Conservation (phyloP, 1,140 invertebrate genomes). For the Danaus plexippus region DNA sequence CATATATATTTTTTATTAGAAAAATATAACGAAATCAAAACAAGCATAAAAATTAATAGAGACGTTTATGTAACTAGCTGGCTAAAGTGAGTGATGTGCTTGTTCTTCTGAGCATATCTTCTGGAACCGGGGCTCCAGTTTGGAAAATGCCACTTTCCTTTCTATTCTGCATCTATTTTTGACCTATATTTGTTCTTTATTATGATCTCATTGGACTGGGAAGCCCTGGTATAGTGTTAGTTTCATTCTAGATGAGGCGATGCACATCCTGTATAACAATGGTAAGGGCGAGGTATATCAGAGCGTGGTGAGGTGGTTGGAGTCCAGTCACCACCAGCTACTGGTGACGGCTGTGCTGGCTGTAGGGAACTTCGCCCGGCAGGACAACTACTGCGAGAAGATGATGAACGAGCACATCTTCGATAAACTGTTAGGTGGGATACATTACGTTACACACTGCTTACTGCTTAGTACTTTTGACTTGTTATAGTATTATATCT, state of each 20-base stretch:
- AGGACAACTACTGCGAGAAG: slow-evolving; percentile 85
- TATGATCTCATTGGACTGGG: too few relatives aligned
- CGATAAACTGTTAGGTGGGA: slow-evolving; percentile 78
- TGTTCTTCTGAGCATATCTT: too few relatives aligned
- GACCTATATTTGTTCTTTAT: too few relatives aligned
- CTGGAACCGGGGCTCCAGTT: too few relatives aligned
- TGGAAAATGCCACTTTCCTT: too few relatives aligned
- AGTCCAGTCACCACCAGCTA: slow-evolving; percentile 80
- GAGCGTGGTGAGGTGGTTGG: slow-evolving; percentile 83
- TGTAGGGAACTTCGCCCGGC: slow-evolving; percentile 91
- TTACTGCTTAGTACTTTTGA: background rate
- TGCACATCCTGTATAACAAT: slow-evolving; percentile 83
- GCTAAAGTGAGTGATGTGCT: too few relatives aligned
- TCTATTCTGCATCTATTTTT: too few relatives aligned
- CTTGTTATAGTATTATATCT: background rate
- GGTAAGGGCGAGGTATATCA: slow-evolving; percentile 81
- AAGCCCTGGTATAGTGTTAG: background rate
- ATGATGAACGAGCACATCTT: slow-evolving; percentile 87
- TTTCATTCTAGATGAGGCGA: slow-evolving; percentile 82
- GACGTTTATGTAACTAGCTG: too few relatives aligned
- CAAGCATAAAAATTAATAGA: too few relatives aligned
- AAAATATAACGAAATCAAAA: too few relatives aligned
- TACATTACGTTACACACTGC: background rate
- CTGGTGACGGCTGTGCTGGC: slow-evolving; percentile 86
- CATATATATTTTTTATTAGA: too few relatives aligned